Base-by-base conservation (phyloP, 2,888 invertebrate species). In the Drosophila heteroneura region DNA sequence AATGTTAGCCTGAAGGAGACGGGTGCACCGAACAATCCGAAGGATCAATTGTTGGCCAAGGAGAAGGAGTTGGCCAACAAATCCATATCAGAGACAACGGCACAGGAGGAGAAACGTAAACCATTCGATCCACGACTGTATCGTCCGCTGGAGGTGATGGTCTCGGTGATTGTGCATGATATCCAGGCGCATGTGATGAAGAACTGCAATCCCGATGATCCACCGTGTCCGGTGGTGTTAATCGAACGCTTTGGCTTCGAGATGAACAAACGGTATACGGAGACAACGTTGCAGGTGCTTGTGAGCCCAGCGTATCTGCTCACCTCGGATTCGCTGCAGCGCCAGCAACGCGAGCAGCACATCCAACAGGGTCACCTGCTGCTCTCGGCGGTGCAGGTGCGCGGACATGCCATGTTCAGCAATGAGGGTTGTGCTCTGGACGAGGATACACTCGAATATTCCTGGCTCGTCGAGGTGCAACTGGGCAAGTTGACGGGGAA, bases 331-430 rank as follows among this genome's bases (percentile, higher is more conserved):
- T 96, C 95, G 82, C 94, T 96, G 12, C 95, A 96, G 53, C 94
- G 97, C 51, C 94, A 97, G 0, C 95, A 94, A 74, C 95, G 95
- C 76, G 96, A 96, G 75, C 94, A 94, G 78, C 96, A 96, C 92
- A 94, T 98, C 44, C 96, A 96, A 90, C 97, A 97, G 93, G 98
- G 98, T 0, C 97, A 97, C 92, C 93, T 98, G 68, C 96, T 97
- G 94, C 94, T 98, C 6, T 97, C 97, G 2, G 97, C 97, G 0
- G 94, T 97, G 56, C 97, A 98, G 93, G 95, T 97, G 70, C 95
- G 99, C 82, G 99, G 99, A 0, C 98, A 99, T 92, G 98, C 98
- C 0, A 97, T 98, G 96, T 99, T 99, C 92, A 99, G 99, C 83
- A 97, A 97, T 90, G 96, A 97, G 66, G 98, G 98, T 64, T 95